A percentile compares a stretch with the other conserved stretches of the same genome.
Conservation (phyloP, 2,113 vertebrate species). For the Burhinus bistriatus region DNA sequence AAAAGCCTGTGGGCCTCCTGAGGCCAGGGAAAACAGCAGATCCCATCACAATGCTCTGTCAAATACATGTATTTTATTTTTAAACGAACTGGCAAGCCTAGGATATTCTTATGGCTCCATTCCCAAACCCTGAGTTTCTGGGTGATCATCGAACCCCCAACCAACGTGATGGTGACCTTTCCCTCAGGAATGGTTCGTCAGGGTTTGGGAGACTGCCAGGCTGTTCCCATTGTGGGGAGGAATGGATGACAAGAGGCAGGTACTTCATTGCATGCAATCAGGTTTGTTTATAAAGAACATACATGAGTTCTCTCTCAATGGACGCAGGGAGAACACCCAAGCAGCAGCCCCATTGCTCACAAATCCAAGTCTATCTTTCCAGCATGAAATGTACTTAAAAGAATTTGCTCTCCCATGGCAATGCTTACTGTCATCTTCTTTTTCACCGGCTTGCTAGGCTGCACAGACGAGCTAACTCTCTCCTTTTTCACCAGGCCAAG, state of each 20-base stretch:
- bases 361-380: neutral
- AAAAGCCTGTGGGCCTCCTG: neutral
- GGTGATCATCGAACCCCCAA: neutral
- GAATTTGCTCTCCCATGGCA: neutral
- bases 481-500: neutral
- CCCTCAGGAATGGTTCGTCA: neutral
- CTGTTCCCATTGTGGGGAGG: neutral
- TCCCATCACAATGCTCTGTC: neutral
- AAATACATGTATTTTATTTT: neutral
- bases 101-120: neutral
- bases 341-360: neutral
- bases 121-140: neutral
- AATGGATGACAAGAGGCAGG: neutral
- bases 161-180: neutral
- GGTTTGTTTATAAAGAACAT: neutral
- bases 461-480: neutral
- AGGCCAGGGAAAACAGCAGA: neutral
- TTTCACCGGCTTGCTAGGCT: neutral
- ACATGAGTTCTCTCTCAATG: accelerated
- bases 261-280: neutral
- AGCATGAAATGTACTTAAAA: neutral
- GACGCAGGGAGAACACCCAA: neutral
- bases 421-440: neutral
- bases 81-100: neutral
- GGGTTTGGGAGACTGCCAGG: neutral